Base-by-base conservation (phyloP, 2,888 invertebrate genomes). In the Amorpha juglandis region DNA sequence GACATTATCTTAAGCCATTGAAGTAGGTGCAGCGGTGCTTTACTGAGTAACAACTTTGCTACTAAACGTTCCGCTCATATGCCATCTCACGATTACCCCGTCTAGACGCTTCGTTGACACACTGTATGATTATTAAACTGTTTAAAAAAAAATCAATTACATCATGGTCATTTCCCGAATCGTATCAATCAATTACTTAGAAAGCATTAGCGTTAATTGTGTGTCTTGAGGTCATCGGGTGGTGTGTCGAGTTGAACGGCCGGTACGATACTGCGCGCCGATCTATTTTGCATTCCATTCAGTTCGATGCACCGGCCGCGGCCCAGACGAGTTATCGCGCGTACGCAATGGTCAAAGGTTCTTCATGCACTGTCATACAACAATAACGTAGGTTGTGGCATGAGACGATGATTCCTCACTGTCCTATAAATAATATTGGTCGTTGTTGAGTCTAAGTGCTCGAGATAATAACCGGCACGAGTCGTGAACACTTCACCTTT, bases 171-270 rank as follows among this genome's bases (percentile, higher is more conserved):
- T 6, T 33, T 35, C n/a, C 27, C 33, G 9, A 52, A 50, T 21
- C 16, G n/a, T 33, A n/a, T 6, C 7, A 21, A 52, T 51, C 47
- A 27, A 27, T 27, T 27, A 27, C 27, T 70, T 71, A 69, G 19
- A 58, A 71, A 65, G 48, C 64, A 63, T 69, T 75, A 75, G 70
- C 70, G 58, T 19, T 58, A 58, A 42, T 52, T 9, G 58, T 19
- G 58, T 38, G 12, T 75, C 71, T 75, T 78, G 14, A 82, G 87
- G 84, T 85, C 84, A 81, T 65, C 78, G 69, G 84, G 84, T 77
- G 83, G 77, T 80, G 83, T 80, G 78, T 64, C 71, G 81, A 71
- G 88, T 80, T 88, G 80, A 88, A 85, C 71, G 85, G 78, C 80
- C 70, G 74, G 78, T 75, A 78, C 74, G 78, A 76, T 78, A 77